Base-by-base conservation (phyloP, 2,113 vertebrate genomes). In the Arvicanthis niloticus region DNA sequence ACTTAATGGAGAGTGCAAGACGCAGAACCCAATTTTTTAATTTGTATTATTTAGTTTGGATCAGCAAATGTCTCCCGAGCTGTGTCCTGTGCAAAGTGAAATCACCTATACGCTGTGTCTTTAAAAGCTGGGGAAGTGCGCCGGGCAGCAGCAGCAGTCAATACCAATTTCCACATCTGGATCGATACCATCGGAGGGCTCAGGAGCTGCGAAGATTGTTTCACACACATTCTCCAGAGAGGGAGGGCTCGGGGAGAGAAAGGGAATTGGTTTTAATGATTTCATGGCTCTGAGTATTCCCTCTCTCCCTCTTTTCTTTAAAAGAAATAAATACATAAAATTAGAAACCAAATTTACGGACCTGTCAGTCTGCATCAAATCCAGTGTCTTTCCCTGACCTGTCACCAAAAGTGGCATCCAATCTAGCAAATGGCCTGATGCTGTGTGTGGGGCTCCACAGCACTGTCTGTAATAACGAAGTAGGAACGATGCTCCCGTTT, bases 141-240 rank as follows among this genome's bases (percentile, higher is more conserved):
- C 96, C 93, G 97, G 98, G 98, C 97, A 97, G 98, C 98, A 91
- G 94, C 98, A 94, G 82, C 98, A 98, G 99, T 99, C 99, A 98
- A 99, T 99, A 99, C 98, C 98, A 98, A 99, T 99, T 99, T 99
- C 99, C 98, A 98, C 98, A 53, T 21, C 93, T 73, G 93, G 98
- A 98, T 99, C 99, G 94, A 99, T 99, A 98, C 94, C 96, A 94
- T 98, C 96, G 98, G 98, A 98, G 97, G 98, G 98, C 98, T 98
- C 98, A 97, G 98, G 98, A 98, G 98, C 98, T 98, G 97, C 98
- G 97, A 97, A 98, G 98, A 98, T 98, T 97, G 98, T 97, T 98
- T 98, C 98, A 98, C 98, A 98, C 97, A 97, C 98, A 90, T 85
- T 97, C 98, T 97, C 97, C 84, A 97, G 97, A 97, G 96, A 96